Evolutionary conservation across 2,888 invertebrate species (phyloP).

Genomic region (Elmis aenea): DNA sequence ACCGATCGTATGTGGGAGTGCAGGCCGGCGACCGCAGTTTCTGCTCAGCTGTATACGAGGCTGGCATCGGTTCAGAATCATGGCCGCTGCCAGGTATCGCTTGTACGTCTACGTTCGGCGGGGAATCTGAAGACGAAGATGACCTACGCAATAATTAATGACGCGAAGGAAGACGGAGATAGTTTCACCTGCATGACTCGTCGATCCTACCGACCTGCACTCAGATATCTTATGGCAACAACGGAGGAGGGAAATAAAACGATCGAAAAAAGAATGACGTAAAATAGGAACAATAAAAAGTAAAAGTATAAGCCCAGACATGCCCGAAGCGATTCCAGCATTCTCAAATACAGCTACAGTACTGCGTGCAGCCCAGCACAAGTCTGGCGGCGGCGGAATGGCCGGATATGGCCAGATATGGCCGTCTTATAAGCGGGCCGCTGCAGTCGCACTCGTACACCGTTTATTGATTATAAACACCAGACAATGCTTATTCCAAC

Average conservation of each 20-base stretch:
- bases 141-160: constrained; percentile 6
- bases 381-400: constrained; percentile 8
- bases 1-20: constrained; percentile 31
- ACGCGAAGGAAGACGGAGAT: constrained; percentile 16
- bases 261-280: constrained; percentile 39
- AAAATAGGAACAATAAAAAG: constrained; percentile 43
- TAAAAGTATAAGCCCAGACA: constrained; percentile 42
- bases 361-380: constrained; percentile 17
- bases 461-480: constrained; percentile 14
- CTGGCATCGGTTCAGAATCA: constrained; percentile 39
- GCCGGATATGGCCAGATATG: constrained; percentile 5
- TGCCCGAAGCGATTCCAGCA: constrained; percentile 37
- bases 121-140: constrained; percentile 22
- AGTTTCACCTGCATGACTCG: constrained; percentile 38
- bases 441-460: constrained; percentile 15
- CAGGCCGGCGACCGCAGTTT: constrained; percentile 28
- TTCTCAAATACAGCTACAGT: constrained; percentile 34
- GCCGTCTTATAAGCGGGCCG: constrained; percentile 14
- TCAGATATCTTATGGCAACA: constrained; percentile 30
- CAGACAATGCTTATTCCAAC: constrained; percentile 8
- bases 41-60: constrained; percentile 35
- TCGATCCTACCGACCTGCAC: constrained; percentile 28
- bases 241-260: constrained; percentile 38
- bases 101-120: constrained; percentile 17
- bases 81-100: constrained; percentile 38